Evolutionary conservation across 1,140 invertebrate species (phyloP).

Genomic region (Oncopodura yosiiana): DNA sequence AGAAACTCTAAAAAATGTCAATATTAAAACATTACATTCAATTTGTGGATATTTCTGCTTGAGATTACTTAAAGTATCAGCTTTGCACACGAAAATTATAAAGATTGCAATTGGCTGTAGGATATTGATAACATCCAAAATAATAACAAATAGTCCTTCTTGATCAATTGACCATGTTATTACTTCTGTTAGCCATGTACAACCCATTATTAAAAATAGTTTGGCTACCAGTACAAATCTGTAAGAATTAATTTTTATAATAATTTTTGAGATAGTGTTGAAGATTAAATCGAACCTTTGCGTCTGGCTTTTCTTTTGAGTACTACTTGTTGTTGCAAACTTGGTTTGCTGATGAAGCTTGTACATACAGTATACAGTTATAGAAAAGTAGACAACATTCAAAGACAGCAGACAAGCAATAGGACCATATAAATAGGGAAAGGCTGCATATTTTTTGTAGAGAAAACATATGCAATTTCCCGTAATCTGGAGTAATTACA

Average conservation of each 20-base stretch:
- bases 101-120: slow-evolving; percentile 79
- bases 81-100: slow-evolving; percentile 70
- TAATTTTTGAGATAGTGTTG: no score
- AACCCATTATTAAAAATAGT: slow-evolving; percentile 60
- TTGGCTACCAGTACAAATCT: slow-evolving; percentile 56
- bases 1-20: no score
- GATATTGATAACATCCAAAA: slow-evolving; percentile 57
- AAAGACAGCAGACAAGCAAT: slow-evolving; percentile 57
- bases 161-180: slow-evolving; percentile 43
- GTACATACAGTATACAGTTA: slow-evolving; percentile 45
- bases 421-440: slow-evolving; percentile 65
- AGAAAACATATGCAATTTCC: slow-evolving; percentile 21
- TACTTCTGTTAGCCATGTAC: slow-evolving; percentile 62
- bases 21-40: no score
- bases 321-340: slow-evolving; percentile 1
- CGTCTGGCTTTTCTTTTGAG: slow-evolving; percentile 12
- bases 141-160: slow-evolving; percentile 36
- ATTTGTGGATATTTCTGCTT: no score
- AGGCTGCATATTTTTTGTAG: slow-evolving; percentile 42
- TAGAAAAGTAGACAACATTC: slow-evolving; percentile 60
- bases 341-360: slow-evolving; percentile 13
- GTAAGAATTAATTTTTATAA: no score
- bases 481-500: slow-evolving; percentile 26
- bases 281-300: no score
- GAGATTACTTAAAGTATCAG: no score